phyloP scores from a whole-genome alignment of 1,140 invertebrate species.

The Zaprionus ornatus region DNA sequence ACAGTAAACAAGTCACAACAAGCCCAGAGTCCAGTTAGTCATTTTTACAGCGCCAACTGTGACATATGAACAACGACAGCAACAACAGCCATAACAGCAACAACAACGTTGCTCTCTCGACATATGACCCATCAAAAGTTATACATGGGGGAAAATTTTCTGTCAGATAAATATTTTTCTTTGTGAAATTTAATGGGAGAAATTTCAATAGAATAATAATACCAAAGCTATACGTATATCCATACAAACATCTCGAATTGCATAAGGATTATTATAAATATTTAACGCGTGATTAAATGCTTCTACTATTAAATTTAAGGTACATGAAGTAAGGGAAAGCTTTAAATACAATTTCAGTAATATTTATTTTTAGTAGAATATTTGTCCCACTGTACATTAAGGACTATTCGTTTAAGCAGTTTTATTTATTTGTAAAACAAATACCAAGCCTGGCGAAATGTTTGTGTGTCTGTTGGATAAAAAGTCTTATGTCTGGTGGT shows the following conservation, averaged over 20 bases:
- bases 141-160: slow-evolving; percentile 13
- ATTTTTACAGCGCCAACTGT: slow-evolving; percentile 27
- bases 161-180: not conserved
- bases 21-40: slow-evolving; percentile 19
- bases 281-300: too few species aligned
- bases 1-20: slow-evolving; percentile 15
- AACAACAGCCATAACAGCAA: slow-evolving; percentile 7
- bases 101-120: not conserved
- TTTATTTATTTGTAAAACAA: too few species aligned
- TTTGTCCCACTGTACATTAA: not conserved
- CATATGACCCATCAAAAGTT: slow-evolving; percentile 22
- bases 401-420: too few species aligned
- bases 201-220: too few species aligned
- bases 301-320: too few species aligned
- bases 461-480: not conserved
- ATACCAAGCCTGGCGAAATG: too few species aligned
- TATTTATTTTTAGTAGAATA: not conserved
- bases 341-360: not conserved
- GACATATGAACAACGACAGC: slow-evolving; percentile 18
- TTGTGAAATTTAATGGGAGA: too few species aligned
- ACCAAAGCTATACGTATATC: too few species aligned
- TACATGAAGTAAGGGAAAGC: too few species aligned
- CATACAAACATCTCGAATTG: too few species aligned
- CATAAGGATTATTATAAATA: too few species aligned
- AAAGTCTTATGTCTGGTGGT: not conserved